phyloP scores from a whole-genome alignment of 2,113 vertebrate genomes.

The Boleophthalmus pectinirostris region DNA sequence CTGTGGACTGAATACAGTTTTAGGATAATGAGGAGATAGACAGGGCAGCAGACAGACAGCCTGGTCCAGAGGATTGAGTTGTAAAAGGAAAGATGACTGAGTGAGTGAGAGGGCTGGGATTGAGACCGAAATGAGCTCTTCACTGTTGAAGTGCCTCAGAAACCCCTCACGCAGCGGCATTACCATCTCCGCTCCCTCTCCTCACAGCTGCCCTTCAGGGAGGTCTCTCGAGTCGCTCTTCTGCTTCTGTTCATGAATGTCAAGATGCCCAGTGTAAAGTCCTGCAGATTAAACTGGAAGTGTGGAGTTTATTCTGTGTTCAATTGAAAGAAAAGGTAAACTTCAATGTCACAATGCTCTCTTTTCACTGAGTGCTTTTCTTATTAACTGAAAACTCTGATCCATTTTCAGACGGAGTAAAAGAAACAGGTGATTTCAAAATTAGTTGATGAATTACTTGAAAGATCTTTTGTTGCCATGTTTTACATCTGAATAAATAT shows the following conservation, averaged over 20 bases:
- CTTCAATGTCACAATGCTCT: constrained; percentile 62
- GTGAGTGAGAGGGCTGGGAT: constrained; percentile 67
- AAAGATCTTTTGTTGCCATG: too few relatives aligned
- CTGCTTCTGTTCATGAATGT: constrained; percentile 77
- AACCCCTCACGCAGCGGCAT: constrained; percentile 48
- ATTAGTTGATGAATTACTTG: not conserved
- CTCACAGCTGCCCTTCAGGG: constrained; percentile 71
- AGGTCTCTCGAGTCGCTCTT: constrained; percentile 71
- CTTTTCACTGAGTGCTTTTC: constrained; percentile 23
- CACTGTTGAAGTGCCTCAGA: constrained; percentile 62
- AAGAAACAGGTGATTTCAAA: not conserved
- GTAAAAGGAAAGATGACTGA: constrained; percentile 67
- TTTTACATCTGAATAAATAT: not conserved
- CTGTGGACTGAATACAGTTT: constrained; percentile 56
- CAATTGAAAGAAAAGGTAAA: constrained; percentile 71
- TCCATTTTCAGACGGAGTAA: constrained; percentile 33
- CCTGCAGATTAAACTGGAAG: constrained; percentile 75
- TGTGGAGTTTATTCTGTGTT: constrained; percentile 66
- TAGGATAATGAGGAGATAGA: constrained; percentile 72
- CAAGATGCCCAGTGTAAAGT: constrained; percentile 77
- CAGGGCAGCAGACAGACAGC: constrained; percentile 64
- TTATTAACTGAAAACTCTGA: constrained; percentile 24
- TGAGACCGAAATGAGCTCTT: constrained; percentile 70
- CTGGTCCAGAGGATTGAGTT: constrained; percentile 66
- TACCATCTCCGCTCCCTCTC: constrained; percentile 68